A percentile compares a stretch with the other conserved stretches of the same genome.
Evolutionary conservation across 2,888 invertebrate species (phyloP).

Genomic region (Blera fallax): DNA sequence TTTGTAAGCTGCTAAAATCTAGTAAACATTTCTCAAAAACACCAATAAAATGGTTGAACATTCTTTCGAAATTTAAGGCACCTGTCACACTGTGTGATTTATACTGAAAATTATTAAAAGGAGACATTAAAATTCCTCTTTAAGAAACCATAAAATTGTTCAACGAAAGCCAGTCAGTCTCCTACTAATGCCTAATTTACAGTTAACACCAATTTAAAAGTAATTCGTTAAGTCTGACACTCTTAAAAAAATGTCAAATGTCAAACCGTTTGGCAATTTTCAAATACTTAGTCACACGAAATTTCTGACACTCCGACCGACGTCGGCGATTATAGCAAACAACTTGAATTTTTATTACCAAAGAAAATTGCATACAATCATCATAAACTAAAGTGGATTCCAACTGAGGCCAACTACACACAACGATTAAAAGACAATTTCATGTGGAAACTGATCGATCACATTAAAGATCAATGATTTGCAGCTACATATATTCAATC

Average conservation of each 20-base stretch:
- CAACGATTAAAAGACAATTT: neutral
- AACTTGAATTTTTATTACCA: neutral
- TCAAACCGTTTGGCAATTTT: neutral
- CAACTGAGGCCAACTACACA: neutral
- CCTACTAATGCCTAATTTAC: neutral
- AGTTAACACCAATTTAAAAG: slow-evolving; percentile 26
- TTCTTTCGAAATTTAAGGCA: too few species aligned
- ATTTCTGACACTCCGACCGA: neutral
- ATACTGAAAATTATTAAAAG: too few species aligned
- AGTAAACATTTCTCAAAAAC: too few species aligned
- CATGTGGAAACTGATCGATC: slow-evolving; percentile 24
- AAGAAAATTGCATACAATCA: slow-evolving; percentile 14
- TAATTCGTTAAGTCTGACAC: neutral
- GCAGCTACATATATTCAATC: slow-evolving; percentile 1
- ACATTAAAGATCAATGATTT: slow-evolving; percentile 44
- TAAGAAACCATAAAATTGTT: neutral
- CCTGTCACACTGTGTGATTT: too few species aligned
- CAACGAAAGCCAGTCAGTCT: neutral
- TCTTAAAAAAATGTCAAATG: neutral
- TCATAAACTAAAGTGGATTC: slow-evolving; percentile 13
- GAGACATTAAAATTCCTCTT: neutral
- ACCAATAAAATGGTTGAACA: too few species aligned
- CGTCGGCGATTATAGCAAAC: neutral
- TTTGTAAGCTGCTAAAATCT: too few species aligned
- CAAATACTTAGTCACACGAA: neutral